Base-by-base conservation (phyloP, 2,797 vertebrate species). In the Thunnus albacares region DNA sequence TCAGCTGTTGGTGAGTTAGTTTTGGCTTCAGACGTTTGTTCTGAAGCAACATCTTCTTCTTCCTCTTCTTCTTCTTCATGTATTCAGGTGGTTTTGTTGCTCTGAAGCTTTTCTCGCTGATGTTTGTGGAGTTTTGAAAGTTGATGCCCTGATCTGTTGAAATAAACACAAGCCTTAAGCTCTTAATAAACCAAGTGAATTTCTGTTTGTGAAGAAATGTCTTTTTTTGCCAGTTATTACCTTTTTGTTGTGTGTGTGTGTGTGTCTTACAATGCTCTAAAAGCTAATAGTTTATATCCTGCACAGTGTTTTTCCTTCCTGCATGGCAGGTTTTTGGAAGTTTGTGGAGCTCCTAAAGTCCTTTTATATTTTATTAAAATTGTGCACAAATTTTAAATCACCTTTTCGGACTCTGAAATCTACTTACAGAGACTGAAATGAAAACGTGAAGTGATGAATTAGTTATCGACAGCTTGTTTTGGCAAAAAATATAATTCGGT, bases 121-220 rank as follows among this genome's bases (percentile, higher is more conserved):
- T 45, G 65, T 70, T 38, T 51, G 57, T 71, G 24, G 52, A 26
- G 68, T 59, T 68, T 68, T 30, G 13, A 35, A 20, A 38, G 20
- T n/a, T n/a, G 33, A 26, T 2, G 18, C n/a, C 61, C 43, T 62
- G 63, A 53, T 77, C 30, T 78, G 64, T 73, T 33, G 33, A 30
- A 60, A 62, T 59, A 35, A 70, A 75, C 30, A 57, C 56, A 15
- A 30, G 43, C 53, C 28, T 85, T 15, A 58, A 77, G 41, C 55
- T 70, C 78, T 69, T 56, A 85, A 88, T 87, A 89, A 89, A 88
- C 78, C 60, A 64, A 80, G 82, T 87, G 73, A 66, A 63, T 61
- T 65, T 75, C 57, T 77, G 75, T 41, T 70, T 56, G 65, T 67
- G 52, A 52, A 26, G 4, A 57, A 51, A 20, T 20, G 47, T 51